These are phyloP conservation scores for Enhydra lutris DNA, from an alignment of 2,113 vertebrate genomes.

Conservation along the genomic window DNA sequence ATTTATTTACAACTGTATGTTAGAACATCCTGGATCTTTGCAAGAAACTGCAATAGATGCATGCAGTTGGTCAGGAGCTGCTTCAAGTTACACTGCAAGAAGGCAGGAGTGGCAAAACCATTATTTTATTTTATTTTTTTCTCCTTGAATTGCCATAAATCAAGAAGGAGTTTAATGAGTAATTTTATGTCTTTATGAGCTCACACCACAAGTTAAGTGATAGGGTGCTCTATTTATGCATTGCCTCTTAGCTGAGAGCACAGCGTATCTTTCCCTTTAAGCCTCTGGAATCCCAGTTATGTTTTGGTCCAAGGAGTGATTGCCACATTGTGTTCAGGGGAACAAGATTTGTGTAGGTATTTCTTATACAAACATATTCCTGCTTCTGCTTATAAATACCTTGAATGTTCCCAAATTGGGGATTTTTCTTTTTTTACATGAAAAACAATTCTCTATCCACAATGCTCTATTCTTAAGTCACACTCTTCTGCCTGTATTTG, in stretches of 20 bases:
- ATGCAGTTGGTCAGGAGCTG: neutral
- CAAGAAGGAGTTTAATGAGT: neutral
- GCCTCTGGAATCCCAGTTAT: neutral
- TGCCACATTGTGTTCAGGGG: neutral
- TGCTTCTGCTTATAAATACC: neutral
- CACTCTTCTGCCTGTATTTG: neutral
- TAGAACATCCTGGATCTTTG: neutral
- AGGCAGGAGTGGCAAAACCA: constrained; percentile 2
- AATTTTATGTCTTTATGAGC: neutral
- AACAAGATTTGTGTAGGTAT: neutral
- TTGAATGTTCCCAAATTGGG: neutral
- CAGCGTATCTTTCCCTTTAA: neutral
- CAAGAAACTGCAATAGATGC: neutral
- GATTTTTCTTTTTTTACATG: neutral
- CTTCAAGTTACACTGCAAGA: neutral
- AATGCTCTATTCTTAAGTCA: neutral
- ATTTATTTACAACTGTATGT: neutral
- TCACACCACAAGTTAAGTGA: neutral
- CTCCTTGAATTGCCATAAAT: neutral
- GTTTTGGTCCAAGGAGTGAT: neutral
- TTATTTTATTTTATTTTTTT: neutral
- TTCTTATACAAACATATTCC: neutral
- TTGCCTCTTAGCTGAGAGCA: neutral
- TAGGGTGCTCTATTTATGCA: neutral
- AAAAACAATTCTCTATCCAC: neutral